Percentiles rank a stretch among this genome's conserved stretches.
Conservation (phyloP, 2,113 vertebrate species). For the Muntiacus reevesi region DNA sequence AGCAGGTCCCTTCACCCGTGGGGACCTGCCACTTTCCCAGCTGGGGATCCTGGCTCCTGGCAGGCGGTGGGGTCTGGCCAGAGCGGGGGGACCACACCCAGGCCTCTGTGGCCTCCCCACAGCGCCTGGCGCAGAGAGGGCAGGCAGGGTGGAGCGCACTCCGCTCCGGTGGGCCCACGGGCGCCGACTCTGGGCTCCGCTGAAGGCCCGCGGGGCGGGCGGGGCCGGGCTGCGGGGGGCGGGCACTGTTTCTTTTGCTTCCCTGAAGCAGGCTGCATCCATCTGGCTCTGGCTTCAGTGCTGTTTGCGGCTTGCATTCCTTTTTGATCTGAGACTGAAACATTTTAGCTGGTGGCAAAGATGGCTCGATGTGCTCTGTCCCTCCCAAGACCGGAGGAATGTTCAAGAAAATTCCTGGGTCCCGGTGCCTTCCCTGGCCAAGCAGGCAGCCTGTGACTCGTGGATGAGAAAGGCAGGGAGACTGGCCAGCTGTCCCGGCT, state of each 20-base stretch:
- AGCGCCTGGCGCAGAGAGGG: background rate
- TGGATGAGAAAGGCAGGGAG: background rate
- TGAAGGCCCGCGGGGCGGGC: fast-evolving
- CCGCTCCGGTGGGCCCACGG: no score
- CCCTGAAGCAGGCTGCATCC: background rate
- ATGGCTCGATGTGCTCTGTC: fast-evolving
- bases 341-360: constrained; percentile 22
- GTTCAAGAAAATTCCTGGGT: background rate
- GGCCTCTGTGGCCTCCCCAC: no score
- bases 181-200: fast-evolving
- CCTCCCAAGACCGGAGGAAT: background rate
- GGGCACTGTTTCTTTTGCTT: background rate
- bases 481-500: fast-evolving
- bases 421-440: fast-evolving
- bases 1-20: background rate
- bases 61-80: fast-evolving
- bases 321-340: background rate
- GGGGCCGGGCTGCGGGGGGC: fast-evolving
- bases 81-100: fast-evolving
- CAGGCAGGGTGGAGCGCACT: fast-evolving
- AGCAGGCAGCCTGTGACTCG: background rate
- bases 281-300: fast-evolving
- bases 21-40: fast-evolving
- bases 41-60: background rate
- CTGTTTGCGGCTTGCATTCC: background rate